Evolutionary conservation across 2,113 vertebrate species (phyloP).

Genomic region (Stomatorhinus ivindoensis): DNA sequence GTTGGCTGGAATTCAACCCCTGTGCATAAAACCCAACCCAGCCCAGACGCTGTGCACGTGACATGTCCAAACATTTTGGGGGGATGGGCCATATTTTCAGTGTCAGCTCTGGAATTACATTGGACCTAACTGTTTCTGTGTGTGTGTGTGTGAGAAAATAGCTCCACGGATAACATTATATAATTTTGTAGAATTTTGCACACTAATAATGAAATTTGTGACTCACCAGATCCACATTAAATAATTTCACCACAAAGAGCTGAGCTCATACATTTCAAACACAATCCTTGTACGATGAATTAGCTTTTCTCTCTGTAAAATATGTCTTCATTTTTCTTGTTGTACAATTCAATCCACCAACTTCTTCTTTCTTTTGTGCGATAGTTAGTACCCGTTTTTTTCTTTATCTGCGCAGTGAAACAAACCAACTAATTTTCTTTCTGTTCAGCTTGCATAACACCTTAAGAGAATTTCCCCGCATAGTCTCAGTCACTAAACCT

Average conservation of each 20-base stretch:
- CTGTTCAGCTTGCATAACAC: background rate
- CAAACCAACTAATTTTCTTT: background rate
- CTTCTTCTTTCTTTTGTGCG: background rate
- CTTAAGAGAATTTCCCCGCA: background rate
- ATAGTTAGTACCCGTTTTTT: background rate
- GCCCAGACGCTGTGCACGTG: background rate
- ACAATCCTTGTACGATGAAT: background rate
- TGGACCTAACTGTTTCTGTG: background rate
- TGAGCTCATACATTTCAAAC: slow-evolving; percentile 2
- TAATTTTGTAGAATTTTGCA: background rate
- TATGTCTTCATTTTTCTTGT: background rate
- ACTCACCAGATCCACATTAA: background rate
- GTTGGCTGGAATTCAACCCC: background rate
- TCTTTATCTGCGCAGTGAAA: background rate
- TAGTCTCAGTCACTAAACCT: background rate
- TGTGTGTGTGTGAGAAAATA: background rate
- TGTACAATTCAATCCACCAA: background rate
- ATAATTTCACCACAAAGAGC: background rate
- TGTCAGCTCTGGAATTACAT: background rate
- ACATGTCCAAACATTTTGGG: background rate
- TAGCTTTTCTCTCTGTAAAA: background rate
- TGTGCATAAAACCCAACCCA: background rate
- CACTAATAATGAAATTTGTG: background rate
- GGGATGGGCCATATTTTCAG: background rate
- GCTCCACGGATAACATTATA: background rate